Evolutionary conservation across 1,140 invertebrate genomes (phyloP), one percentile per base, ranked within the genome.

Genomic region (Agrypnia vestita): DNA sequence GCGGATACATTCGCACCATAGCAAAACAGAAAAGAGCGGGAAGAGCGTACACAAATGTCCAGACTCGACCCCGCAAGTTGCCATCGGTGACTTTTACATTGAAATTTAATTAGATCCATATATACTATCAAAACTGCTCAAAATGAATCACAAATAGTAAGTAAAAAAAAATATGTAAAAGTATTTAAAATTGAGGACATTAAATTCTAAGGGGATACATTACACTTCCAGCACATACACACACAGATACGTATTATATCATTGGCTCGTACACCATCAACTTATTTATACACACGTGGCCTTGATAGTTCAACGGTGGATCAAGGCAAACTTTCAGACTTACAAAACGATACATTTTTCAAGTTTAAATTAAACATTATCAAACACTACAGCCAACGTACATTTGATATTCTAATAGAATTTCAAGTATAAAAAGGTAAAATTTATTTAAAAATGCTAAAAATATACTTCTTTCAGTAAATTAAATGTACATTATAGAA

Each of bases 291-390:
- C 21, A 77, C 46, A 64, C 49, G 56, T 77, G 75, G 75, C 75
- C 75, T 77, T 67, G 75, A 49, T 25, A 76, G 55, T 76, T 76
- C 61, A 61, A 67, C 61, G 47, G 46, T 43, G 49, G 35, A 77
- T 59, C 61, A 77, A 77, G 75, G 75, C 75, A 67, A 49, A 77
- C 59, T 77, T 56, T 77, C 75, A 77, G 75, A 77, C 61, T 77
- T 67, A 62, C 75, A 56, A 77, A 77, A 62, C 19, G 53, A 73
- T 73, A 56, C 71, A 73, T 53, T 55, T 19, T 73, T 55, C 21
- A 73, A 55, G 13, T 35, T 35, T 64, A 64, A 35, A 12, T 44
- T 25, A 12, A 53, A 53, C 35, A 64, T 64, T 64, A 64, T 35
- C 19, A 64, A 43, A 64, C 35, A 64, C 21, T 64, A 12, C 15